Evolutionary conservation across 2,113 vertebrate species (phyloP).

Genomic region (Limanda limanda): DNA sequence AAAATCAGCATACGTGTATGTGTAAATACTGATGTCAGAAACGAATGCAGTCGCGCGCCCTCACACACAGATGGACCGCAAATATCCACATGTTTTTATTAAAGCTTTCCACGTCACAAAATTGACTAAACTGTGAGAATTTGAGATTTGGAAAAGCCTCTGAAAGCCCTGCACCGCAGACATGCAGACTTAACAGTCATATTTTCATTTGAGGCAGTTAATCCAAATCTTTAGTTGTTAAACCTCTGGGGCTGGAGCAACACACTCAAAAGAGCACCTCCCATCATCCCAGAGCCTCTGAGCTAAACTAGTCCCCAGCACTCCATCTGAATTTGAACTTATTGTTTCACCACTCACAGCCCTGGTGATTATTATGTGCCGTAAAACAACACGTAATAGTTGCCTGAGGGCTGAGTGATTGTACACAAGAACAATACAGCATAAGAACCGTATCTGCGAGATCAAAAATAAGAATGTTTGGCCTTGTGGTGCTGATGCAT

Average conservation of each 20-base stretch:
- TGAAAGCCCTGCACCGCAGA: slow-evolving; percentile 28
- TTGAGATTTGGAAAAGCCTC: slow-evolving; percentile 54
- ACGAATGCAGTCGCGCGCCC: slow-evolving; percentile 13
- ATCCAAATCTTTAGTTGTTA: slow-evolving; percentile 64
- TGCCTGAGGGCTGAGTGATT: neutral
- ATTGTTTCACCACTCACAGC: neutral
- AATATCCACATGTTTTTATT: slow-evolving; percentile 27
- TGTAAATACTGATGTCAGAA: slow-evolving; percentile 16
- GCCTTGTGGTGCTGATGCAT: slow-evolving; percentile 31
- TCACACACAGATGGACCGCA: neutral
- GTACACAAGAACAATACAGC: neutral
- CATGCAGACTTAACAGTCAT: slow-evolving; percentile 42
- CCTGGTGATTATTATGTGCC: neutral
- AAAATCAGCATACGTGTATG: slow-evolving; percentile 1
- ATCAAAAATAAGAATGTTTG: neutral
- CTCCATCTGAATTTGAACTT: slow-evolving; percentile 12
- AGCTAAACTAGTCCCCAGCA: slow-evolving; percentile 22
- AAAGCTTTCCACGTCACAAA: slow-evolving; percentile 34
- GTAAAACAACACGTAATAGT: neutral
- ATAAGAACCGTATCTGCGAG: neutral
- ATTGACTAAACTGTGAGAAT: slow-evolving; percentile 39
- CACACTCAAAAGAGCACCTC: slow-evolving; percentile 40
- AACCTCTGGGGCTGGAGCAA: slow-evolving; percentile 49
- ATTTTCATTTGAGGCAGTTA: slow-evolving; percentile 60
- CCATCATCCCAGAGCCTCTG: slow-evolving; percentile 17